Evolutionary conservation across 2,888 invertebrate genomes (phyloP), one percentile per base, ranked within the genome.

Genomic region (Drosophila macrospina): DNA sequence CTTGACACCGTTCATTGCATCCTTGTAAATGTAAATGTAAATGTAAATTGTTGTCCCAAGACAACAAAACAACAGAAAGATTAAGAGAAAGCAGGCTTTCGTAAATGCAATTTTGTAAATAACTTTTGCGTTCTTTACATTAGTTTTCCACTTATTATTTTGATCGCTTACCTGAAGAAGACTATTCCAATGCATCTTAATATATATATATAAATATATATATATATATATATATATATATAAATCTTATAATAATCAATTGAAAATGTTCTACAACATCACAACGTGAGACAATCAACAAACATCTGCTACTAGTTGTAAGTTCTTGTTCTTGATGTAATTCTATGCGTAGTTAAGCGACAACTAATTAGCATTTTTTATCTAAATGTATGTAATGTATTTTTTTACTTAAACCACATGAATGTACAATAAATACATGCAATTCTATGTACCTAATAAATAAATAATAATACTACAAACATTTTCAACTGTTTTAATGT

Each of bases 1-100:
- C 92, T 93, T 96, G 54, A 94, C 96, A 69, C 95, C 95, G 11
- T 91, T 90, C 70, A 91, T 91, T 59, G 91, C 91, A 30, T 77
- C 91, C 64, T 84, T 90, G 65, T 90, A 88, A 76, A 62, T 5
- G 13, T n/a, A n/a, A n/a, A n/a, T n/a, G n/a, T n/a, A n/a, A n/a
- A n/a, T n/a, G n/a, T n/a, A n/a, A n/a, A 32, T 16, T n/a, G n/a
- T 7, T 7, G 13, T 34, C 15, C 16, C 20, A 20, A 20, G 20
- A 20, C 20, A 20, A 2, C 20, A 4, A 28, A 28, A 28, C 28
- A 6, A 28, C 28, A 28, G 28, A 28, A 0, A 16, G 47, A 47
- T 11, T 20, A 30, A 11, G 47, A 47, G 76, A 74, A 72, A 76
- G 76, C 76, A 70, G 75, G 76, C 76, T 77, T 76, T 76, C 79